These are phyloP conservation scores for Pseudomyrmex cubaensis DNA, from an alignment of 1,140 invertebrate species.

Conservation along the genomic window DNA sequence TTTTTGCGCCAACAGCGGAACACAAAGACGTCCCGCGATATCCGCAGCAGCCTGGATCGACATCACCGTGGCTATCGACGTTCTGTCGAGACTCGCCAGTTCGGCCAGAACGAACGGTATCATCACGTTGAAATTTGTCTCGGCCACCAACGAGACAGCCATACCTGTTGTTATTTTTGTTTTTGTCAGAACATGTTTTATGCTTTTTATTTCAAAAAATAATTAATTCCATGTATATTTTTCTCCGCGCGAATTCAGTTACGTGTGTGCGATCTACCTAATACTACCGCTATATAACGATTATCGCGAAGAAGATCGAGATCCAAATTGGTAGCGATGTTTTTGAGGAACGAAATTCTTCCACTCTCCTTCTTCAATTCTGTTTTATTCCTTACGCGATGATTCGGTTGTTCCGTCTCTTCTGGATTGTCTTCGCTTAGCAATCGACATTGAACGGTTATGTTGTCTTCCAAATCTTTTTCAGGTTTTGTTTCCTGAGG, in stretches of 20 bases:
- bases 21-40: conserved; percentile 78
- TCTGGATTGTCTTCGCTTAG: background rate
- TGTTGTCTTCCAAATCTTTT: background rate
- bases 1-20: conserved; percentile 78
- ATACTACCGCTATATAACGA: conserved; percentile 61
- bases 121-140: conserved; percentile 80
- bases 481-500: background rate
- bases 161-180: conserved; percentile 55
- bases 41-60: conserved; percentile 79
- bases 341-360: conserved; percentile 11
- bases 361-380: background rate
- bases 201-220: background rate
- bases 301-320: conserved; percentile 67
- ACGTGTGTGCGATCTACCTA: conserved; percentile 49
- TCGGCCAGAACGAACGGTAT: conserved; percentile 80
- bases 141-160: conserved; percentile 64
- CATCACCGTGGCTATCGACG: conserved; percentile 77
- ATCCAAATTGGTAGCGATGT: conserved; percentile 52
- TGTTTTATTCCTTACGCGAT: background rate
- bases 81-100: conserved; percentile 74
- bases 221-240: background rate
- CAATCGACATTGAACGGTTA: background rate
- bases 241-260: background rate
- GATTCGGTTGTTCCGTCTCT: background rate
- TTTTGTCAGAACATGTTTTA: too few relatives aligned